Evolutionary conservation across 2,797 vertebrate genomes (phyloP), one percentile per base, ranked within the genome.

Genomic region (Ctenosaura bakeri): DNA sequence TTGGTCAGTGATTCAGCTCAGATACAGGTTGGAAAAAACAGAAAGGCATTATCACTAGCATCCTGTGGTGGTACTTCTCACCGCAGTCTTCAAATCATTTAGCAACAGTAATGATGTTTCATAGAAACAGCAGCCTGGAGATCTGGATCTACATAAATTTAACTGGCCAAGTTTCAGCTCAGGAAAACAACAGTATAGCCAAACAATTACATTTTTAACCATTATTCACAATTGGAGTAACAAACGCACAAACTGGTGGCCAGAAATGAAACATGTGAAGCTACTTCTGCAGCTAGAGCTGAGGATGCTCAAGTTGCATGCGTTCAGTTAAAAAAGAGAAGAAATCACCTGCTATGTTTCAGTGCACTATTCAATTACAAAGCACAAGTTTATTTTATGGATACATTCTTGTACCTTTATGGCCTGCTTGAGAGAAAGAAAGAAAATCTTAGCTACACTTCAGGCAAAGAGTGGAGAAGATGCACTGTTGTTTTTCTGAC

Each of bases 41-140:
- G 92, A 93, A 94, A 95, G 86, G 89, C 94, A 90, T 95, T 95
- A 90, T 66, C 2, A n/a, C 35, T 89, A 82, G 24, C n/a, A 42
- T 64, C 59, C 13, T 26, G 10, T n/a, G 54, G 69, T 62, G 71
- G 79, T 35, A 26, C 76, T 0, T 90, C 86, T 90, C 87, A 77
- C 82, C 90, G 89, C 84, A 90, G 84, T 80, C n/a, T 77, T 83
- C 73, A 64, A 71, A 76, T 84, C 66, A 76, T 56, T 64, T 69
- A 32, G 54, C 46, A 35, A 78, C 42, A 87, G 73, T 46, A 29
- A 38, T 42, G 16, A 46, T 52, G 35, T 76, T 84, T 78, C 82
- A 22, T 66, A 46, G 42, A 84, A 76, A 52, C 38, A 66, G 59
- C 56, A 74, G 32, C 38, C 52, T 62, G 32, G 81, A 89, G 66